Conservation (phyloP, 1,140 invertebrate genomes). For the Drosophila virilis region DNA sequence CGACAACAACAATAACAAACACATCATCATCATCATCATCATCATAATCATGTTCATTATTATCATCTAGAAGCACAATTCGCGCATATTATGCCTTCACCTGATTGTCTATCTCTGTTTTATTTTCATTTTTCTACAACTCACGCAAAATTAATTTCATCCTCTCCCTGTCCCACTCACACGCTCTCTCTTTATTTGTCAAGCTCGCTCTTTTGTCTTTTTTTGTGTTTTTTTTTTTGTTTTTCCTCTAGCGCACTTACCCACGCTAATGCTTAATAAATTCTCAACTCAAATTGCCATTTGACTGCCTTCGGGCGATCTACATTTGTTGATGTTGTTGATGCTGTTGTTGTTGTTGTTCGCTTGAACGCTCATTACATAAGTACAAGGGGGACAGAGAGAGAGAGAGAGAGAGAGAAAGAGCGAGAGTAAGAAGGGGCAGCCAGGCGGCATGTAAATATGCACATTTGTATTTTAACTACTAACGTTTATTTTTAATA, state of each 20-base stretch:
- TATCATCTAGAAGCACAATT: not conserved
- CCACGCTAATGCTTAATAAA: conserved; percentile 79
- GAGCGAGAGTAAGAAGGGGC: not conserved
- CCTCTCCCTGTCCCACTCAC: not conserved
- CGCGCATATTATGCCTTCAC: conserved; percentile 10
- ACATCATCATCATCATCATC: conserved; percentile 24
- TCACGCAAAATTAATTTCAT: conserved; percentile 55
- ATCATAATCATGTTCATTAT: conserved; percentile 15
- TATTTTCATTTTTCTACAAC: conserved; percentile 18
- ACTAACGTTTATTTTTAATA: conserved; percentile 47
- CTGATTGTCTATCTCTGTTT: conserved; percentile 5
- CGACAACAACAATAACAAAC: conserved; percentile 27
- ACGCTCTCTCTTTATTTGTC: not conserved
- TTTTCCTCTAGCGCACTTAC: conserved; percentile 57
- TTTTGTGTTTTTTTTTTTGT: conserved; percentile 17
- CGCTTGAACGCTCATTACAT: conserved; percentile 70
- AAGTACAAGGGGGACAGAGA: conserved; percentile 10
- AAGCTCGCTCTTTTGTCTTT: not conserved
- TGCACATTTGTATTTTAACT: conserved; percentile 45
- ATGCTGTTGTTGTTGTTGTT: not conserved
- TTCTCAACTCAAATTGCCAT: conserved; percentile 55
- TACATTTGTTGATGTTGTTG: conserved; percentile 17
- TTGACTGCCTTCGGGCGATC: conserved; percentile 43
- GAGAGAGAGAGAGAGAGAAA: not conserved
- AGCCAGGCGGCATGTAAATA: conserved; percentile 12